phyloP scores from a whole-genome alignment of 23 tunicate species.

The Halocynthia aurantium region DNA sequence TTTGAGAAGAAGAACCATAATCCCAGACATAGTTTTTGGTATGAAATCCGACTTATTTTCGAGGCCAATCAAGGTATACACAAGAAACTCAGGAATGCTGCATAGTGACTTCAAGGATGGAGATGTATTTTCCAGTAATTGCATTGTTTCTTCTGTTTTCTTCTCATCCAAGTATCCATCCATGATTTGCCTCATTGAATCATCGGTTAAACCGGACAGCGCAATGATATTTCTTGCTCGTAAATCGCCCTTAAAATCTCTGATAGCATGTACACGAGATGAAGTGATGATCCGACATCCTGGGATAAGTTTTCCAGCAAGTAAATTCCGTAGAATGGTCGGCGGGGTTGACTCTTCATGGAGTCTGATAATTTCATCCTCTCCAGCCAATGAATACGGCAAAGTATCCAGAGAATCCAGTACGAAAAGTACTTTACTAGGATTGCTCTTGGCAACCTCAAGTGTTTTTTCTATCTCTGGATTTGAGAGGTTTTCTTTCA shows the following conservation, averaged over 20 bases:
- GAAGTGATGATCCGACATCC: no score
- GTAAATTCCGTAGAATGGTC: background rate
- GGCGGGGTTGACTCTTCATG: background rate
- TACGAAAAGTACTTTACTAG: no score
- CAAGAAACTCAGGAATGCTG: no score
- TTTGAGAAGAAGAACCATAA: no score
- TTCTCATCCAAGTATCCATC: background rate
- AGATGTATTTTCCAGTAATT: background rate
- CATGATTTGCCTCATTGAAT: background rate
- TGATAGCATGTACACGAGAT: no score
- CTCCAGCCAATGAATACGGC: background rate
- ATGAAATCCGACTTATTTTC: no score
- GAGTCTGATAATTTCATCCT: background rate
- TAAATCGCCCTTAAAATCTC: background rate
- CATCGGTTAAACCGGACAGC: background rate
- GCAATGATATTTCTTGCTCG: background rate
- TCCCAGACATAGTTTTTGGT: no score
- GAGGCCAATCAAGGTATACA: no score
- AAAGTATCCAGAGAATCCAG: slow-evolving; percentile 3
- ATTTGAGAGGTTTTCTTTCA: no score
- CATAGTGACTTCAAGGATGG: background rate
- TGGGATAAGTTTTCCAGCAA: no score
- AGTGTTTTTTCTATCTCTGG: no score
- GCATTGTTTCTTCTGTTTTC: background rate
- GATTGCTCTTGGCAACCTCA: no score